Percentiles rank a stretch among this genome's conserved stretches.
phyloP scores from a whole-genome alignment of 2,113 vertebrate genomes.

The Aptenodytes forsteri region DNA sequence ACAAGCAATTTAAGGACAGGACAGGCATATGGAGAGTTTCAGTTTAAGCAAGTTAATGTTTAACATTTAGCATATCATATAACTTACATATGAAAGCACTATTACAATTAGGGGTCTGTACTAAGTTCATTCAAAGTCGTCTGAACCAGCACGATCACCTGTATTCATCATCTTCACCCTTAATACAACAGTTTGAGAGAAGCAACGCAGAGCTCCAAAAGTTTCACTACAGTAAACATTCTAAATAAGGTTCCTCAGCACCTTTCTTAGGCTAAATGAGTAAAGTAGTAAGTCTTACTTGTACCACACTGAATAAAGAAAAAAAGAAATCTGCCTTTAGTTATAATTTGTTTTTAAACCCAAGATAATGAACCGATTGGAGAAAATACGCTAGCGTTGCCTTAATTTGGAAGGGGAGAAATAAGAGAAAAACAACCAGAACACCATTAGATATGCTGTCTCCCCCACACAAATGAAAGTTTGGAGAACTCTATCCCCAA shows the following conservation, averaged over 20 bases:
- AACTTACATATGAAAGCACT: neutral
- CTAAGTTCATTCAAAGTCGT: neutral
- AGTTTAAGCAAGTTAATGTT: neutral
- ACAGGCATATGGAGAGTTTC: neutral
- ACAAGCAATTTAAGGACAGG: neutral
- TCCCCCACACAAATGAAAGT: neutral
- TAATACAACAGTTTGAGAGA: neutral
- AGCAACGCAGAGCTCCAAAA: neutral
- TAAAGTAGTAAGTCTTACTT: neutral
- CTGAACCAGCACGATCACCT: neutral
- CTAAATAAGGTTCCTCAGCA: neutral
- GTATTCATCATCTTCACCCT: neutral
- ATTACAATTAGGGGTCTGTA: neutral
- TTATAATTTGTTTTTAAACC: neutral
- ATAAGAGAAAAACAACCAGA: neutral
- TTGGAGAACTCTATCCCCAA: neutral
- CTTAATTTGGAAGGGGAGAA: neutral
- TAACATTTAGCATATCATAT: neutral
- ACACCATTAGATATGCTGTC: neutral
- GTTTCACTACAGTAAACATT: neutral
- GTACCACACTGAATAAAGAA: neutral
- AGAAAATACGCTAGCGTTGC: neutral
- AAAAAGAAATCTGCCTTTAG: neutral
- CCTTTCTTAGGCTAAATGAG: neutral
- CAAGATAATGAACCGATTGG: neutral